These are phyloP conservation scores for Pharmacophagus antenor DNA, from an alignment of 2,888 invertebrate species.

Conservation along the genomic window DNA sequence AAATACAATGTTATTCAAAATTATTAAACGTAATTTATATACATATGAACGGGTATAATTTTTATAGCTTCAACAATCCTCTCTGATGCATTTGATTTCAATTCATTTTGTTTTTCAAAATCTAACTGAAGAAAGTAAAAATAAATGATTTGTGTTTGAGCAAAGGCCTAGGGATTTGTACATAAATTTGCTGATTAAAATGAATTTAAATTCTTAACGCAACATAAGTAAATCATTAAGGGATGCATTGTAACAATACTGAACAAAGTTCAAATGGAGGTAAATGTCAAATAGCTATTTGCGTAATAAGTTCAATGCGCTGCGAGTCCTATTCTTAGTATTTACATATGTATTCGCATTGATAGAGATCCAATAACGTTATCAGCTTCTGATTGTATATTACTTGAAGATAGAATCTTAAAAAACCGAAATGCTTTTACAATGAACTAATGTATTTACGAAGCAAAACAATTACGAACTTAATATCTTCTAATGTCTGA, in stretches of 20 bases:
- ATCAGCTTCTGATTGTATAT: no score
- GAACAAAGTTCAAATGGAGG: slow-evolving; percentile 22
- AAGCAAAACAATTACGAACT: no score
- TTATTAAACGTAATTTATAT: neutral
- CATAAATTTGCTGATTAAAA: neutral
- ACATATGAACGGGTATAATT: no score
- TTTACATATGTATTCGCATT: neutral
- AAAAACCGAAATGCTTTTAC: neutral
- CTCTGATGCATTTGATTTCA: no score
- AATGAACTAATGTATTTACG: no score
- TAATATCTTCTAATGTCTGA: no score
- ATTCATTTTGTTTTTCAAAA: no score
- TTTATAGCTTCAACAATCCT: no score
- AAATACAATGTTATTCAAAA: neutral
- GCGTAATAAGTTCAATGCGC: slow-evolving; percentile 23
- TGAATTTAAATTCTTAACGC: neutral
- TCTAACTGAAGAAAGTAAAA: no score
- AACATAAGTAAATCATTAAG: slow-evolving; percentile 12
- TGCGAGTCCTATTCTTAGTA: slow-evolving; percentile 9
- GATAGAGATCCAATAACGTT: neutral
- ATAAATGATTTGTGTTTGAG: no score
- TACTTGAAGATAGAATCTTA: neutral
- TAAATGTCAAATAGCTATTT: slow-evolving; percentile 27
- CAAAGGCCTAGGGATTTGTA: no score
- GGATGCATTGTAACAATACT: slow-evolving; percentile 15